phyloP scores from a whole-genome alignment of 2,888 invertebrate species.

The Cryptosula pallasiana region DNA sequence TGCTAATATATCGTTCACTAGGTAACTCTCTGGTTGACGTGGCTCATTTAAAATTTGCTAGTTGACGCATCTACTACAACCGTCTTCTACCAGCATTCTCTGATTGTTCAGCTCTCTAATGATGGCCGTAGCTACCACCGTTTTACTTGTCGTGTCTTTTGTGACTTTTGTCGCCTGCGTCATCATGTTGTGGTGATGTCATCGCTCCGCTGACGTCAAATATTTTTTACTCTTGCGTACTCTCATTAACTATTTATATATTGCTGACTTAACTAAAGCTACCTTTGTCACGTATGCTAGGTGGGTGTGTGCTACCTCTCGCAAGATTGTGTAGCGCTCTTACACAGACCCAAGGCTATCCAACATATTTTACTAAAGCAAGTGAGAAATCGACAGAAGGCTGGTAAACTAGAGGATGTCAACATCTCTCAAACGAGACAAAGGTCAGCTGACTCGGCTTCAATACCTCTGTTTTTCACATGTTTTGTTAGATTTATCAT shows the following conservation, averaged over 20 bases:
- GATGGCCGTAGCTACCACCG: background rate
- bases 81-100: too few species aligned
- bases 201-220: background rate
- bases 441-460: too few species aligned
- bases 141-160: background rate
- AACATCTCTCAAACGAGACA: background rate
- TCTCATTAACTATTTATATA: too few species aligned
- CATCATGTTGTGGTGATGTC: background rate
- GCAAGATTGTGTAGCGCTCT: slow-evolving; percentile 43
- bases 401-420: background rate
- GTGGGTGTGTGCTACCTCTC: slow-evolving; percentile 39
- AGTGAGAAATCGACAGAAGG: background rate
- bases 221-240: background rate
- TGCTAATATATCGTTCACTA: too few species aligned
- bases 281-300: too few species aligned
- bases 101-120: too few species aligned
- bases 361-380: slow-evolving; percentile 38
- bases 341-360: slow-evolving; percentile 48
- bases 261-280: too few species aligned
- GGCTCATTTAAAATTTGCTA: too few species aligned
- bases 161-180: background rate
- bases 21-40: too few species aligned
- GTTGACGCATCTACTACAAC: too few species aligned
- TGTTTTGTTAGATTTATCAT: too few species aligned
- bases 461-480: too few species aligned